Conservation (phyloP, 1,140 invertebrate genomes). For the Dolichoris vasculosae region DNA sequence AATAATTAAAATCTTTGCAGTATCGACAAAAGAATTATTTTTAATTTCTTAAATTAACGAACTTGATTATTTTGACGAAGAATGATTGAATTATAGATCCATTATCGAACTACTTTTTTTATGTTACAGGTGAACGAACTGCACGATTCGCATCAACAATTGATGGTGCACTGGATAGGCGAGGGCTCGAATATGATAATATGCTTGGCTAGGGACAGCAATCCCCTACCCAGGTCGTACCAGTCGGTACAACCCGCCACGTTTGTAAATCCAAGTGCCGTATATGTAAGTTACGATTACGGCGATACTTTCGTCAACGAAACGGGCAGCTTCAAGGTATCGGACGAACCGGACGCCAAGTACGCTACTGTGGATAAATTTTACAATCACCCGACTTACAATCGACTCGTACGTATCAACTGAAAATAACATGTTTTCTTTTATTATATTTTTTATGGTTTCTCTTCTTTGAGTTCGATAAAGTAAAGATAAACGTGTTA, state of each 20-base stretch:
- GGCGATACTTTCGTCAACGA: conserved; percentile 86
- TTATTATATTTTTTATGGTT: neutral
- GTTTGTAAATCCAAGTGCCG: conserved; percentile 78
- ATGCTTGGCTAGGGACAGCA: conserved; percentile 85
- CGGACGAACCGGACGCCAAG: conserved; percentile 68
- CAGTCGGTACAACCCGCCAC: conserved; percentile 64
- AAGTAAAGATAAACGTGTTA: too few species aligned
- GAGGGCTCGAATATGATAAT: conserved; percentile 89
- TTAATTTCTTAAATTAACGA: too few species aligned
- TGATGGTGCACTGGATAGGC: conserved; percentile 94
- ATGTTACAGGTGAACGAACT: conserved; percentile 79
- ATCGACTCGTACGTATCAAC: conserved; percentile 3
- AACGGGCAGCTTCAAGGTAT: conserved; percentile 80
- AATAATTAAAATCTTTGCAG: conserved; percentile 30
- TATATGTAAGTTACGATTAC: conserved; percentile 91
- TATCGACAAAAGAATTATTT: too few species aligned
- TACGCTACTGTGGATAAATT: conserved; percentile 87
- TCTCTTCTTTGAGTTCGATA: conserved; percentile 28
- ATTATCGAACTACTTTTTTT: neutral
- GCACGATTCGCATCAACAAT: conserved; percentile 89
- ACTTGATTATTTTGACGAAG: too few species aligned
- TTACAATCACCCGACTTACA: conserved; percentile 84
- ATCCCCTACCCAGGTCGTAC: conserved; percentile 64
- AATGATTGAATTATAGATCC: too few species aligned
- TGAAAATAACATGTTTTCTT: neutral